Percentiles rank a stretch among this genome's conserved stretches.
phyloP scores from a whole-genome alignment of 2,113 vertebrate genomes.

The Monarcha castaneiventris region DNA sequence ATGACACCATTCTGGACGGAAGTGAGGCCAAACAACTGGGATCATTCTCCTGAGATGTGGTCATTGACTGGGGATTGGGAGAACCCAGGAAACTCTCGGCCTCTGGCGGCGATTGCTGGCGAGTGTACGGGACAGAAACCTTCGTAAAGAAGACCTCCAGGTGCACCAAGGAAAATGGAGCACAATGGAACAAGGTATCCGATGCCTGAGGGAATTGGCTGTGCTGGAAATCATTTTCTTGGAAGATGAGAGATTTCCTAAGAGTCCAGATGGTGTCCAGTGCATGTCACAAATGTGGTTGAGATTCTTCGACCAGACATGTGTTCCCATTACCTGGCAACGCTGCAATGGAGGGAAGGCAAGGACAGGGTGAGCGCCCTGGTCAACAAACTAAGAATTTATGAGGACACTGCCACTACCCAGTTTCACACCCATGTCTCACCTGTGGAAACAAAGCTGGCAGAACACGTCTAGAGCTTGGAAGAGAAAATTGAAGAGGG shows the following conservation, averaged over 20 bases:
- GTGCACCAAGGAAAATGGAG: too few relatives aligned
- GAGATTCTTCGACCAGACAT: neutral
- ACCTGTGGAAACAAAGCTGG: neutral
- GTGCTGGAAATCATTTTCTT: too few relatives aligned
- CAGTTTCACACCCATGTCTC: accelerated
- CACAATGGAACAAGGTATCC: too few relatives aligned
- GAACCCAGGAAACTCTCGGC: too few relatives aligned
- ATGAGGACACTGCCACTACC: too few relatives aligned
- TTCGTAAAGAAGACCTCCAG: too few relatives aligned
- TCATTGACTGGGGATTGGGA: too few relatives aligned
- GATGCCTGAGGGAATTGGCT: too few relatives aligned
- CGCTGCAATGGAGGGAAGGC: neutral
- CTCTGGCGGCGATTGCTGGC: too few relatives aligned
- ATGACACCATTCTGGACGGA: neutral
- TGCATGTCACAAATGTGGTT: neutral
- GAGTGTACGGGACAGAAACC: too few relatives aligned
- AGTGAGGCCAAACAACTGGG: neutral
- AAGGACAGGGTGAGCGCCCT: accelerated
- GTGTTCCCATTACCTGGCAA: accelerated
- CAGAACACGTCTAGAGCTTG: too few relatives aligned
- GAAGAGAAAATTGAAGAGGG: neutral
- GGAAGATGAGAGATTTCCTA: too few relatives aligned
- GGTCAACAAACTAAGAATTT: neutral
- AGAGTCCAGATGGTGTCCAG: neutral
- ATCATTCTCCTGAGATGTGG: neutral